Percentiles rank a stretch among this genome's conserved stretches.
Conservation (phyloP, 2,888 invertebrate genomes). For the Zhuqinia jingwanae region DNA sequence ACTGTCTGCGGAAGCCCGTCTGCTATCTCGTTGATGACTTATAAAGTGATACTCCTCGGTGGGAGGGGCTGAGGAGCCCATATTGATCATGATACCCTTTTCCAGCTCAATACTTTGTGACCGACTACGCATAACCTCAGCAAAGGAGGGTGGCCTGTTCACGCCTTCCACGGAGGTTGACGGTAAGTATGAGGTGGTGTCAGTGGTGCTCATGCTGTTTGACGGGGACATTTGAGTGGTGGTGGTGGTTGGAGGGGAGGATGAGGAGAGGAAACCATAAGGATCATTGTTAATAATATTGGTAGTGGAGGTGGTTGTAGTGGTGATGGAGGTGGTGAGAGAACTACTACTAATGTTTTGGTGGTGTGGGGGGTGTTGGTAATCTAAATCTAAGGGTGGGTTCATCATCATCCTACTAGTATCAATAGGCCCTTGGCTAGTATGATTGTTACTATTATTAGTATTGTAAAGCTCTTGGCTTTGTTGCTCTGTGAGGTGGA, state of each 20-base stretch:
- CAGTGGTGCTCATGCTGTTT: constrained; percentile 59
- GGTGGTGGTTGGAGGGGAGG: constrained; percentile 6
- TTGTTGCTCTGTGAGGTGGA: constrained; percentile 64
- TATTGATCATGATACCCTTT: constrained; percentile 62
- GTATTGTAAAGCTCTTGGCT: constrained; percentile 78
- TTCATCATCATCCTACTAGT: constrained; percentile 45
- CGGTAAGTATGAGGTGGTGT: constrained; percentile 52
- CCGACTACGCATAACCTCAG: constrained; percentile 72
- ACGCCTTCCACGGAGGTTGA: constrained; percentile 71
- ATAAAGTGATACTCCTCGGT: no score
- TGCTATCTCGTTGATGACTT: constrained; percentile 57
- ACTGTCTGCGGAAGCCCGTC: constrained; percentile 68
- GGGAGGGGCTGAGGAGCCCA: constrained; percentile 39
- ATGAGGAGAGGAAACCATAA: constrained; percentile 60
- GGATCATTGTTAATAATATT: constrained; percentile 65
- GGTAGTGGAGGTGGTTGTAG: constrained; percentile 56
- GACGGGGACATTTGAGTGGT: constrained; percentile 61
- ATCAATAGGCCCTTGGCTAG: no score
- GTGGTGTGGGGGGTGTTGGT: constrained; percentile 4
- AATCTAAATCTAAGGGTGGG: constrained; percentile 77
- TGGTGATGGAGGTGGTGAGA: constrained; percentile 42
- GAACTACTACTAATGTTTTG: constrained; percentile 56
- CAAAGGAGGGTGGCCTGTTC: constrained; percentile 71
- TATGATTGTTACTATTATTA: constrained; percentile 58
- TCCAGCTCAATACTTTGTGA: constrained; percentile 72